Base-by-base conservation (phyloP, 1,140 invertebrate genomes). In the Magallana gigas region DNA sequence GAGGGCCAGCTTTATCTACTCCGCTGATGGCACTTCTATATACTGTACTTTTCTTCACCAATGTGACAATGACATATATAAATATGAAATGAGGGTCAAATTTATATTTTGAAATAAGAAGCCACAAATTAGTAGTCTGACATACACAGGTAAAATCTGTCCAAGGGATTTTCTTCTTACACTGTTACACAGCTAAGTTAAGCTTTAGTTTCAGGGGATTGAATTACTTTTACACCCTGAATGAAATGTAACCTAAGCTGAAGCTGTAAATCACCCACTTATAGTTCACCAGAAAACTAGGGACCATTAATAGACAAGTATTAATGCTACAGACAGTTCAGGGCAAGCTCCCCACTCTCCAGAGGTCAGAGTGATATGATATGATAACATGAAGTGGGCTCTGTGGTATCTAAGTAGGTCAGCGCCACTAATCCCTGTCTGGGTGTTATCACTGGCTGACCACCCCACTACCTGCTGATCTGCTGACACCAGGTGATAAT, bases 101-200 rank as follows among this genome's bases (percentile, higher is more conserved):
- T 29, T 29, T 29, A 9, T 23, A 76, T 76, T 76, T 76, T 76
- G 68, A 76, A 76, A 76, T 76, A 76, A 29, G 68, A 76, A 29
- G 36, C 36, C 36, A 48, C 36, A 48, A 48, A 48, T 48, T 48
- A 4, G 36, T 48, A 48, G 36, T 48, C 3, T 5, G 36, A 48
- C 36, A 48, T 48, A 48, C 36, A 48, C 2, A 48, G 36, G 36
- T 48, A 48, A 48, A 48, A 4, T 48, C 36, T 48, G 36, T 48
- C 36, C 36, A 1, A 48, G 36, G 36, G 36, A 48, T 48, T 62
- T 62, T 16, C 60, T n/a, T 12, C n/a, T 62, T 11, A 62, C n/a
- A 6, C 60, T 62, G 14, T 62, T 62, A 62, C 60, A 6, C 6
- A 62, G 60, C 60, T 12, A n/a, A 16, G 12, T 62, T n/a, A 62